Evolutionary conservation across 1,140 invertebrate genomes (phyloP).

Genomic region (Pseudachorutes palmiensis): DNA sequence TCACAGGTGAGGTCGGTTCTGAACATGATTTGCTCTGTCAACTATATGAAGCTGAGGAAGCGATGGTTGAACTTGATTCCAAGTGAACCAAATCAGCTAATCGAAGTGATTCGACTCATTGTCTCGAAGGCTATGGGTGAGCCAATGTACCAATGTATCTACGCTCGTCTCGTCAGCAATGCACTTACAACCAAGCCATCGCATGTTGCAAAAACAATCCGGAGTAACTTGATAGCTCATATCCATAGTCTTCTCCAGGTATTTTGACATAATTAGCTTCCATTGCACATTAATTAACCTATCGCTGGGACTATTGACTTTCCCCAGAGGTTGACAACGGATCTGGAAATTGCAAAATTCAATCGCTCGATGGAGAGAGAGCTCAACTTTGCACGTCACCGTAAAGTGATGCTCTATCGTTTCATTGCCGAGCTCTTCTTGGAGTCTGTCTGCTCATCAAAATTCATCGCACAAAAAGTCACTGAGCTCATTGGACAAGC

Average conservation of each 20-base stretch:
- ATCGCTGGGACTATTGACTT: no score
- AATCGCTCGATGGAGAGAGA: constrained; percentile 6
- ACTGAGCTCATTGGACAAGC: constrained; percentile 19
- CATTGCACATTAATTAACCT: no score
- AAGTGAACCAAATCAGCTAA: constrained; percentile 1
- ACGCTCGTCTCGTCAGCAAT: constrained; percentile 27
- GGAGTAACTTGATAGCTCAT: constrained; percentile 19
- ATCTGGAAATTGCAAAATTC: constrained; percentile 28
- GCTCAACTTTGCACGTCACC: constrained; percentile 12
- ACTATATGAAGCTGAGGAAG: constrained; percentile 24
- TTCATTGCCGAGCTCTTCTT: constrained; percentile 33
- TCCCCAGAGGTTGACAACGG: constrained; percentile 25
- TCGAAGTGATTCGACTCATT: constrained; percentile 25
- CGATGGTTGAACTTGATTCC: constrained; percentile 30
- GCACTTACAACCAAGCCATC: constrained; percentile 6
- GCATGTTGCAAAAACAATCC: constrained; percentile 8
- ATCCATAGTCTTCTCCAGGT: constrained; percentile 24
- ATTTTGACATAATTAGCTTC: no score
- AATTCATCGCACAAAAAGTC: constrained; percentile 26
- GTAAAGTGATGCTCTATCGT: constrained; percentile 28
- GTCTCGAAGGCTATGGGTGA: constrained; percentile 32
- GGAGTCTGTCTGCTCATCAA: constrained; percentile 27
- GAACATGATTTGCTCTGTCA: constrained; percentile 32
- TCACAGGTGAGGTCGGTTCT: constrained; percentile 33
- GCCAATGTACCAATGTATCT: constrained; percentile 29